Evolutionary conservation across 2,113 vertebrate species (phyloP).

Genomic region (Heteronetta atricapilla): DNA sequence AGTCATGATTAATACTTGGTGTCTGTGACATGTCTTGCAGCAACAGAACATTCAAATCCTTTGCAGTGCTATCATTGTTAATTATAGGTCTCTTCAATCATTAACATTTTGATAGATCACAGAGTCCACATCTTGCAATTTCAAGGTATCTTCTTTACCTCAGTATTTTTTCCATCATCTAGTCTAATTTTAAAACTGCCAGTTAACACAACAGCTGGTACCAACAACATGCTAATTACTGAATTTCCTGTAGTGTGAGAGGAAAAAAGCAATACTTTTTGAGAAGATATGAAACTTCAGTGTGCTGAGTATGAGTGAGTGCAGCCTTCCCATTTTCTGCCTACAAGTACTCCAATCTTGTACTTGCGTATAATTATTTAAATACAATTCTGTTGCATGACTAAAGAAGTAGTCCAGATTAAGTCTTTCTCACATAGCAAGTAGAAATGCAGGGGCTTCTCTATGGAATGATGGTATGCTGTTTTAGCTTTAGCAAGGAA

Average conservation of each 20-base stretch:
- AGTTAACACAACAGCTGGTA: background rate
- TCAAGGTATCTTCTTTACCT: background rate
- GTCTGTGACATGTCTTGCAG: background rate
- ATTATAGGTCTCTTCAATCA: conserved; percentile 10
- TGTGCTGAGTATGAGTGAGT: background rate
- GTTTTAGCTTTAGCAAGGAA: background rate
- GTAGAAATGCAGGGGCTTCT: background rate
- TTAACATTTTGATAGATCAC: background rate
- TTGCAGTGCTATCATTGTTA: conserved; percentile 5
- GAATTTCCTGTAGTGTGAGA: background rate
- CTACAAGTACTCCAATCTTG: background rate
- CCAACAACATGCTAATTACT: background rate
- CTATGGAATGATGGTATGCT: background rate
- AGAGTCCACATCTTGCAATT: background rate
- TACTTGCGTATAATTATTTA: background rate
- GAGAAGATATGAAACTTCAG: background rate
- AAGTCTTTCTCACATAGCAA: background rate
- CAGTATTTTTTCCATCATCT: background rate
- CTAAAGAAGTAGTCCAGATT: background rate
- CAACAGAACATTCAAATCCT: conserved; percentile 28
- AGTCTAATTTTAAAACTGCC: conserved; percentile 11
- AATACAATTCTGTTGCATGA: background rate
- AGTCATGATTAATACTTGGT: background rate
- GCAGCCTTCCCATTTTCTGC: background rate
- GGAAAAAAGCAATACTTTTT: background rate